Evolutionary conservation across 2,113 vertebrate species (phyloP).

Genomic region (Ochotona princeps): DNA sequence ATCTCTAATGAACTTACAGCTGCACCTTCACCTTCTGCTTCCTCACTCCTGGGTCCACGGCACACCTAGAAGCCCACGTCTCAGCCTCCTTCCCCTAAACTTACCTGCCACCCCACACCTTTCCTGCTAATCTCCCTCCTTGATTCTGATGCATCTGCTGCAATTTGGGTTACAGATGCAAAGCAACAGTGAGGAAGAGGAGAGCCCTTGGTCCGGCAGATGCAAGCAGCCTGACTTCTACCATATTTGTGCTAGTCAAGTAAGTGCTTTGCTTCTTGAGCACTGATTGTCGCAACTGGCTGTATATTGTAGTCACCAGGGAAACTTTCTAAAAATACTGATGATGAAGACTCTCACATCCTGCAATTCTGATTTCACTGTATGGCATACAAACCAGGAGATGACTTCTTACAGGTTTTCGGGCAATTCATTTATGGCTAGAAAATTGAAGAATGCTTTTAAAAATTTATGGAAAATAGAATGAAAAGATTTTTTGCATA

Average conservation of each 20-base stretch:
- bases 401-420: neutral
- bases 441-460: neutral
- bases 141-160: neutral
- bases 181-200: slow-evolving; percentile 45
- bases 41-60: neutral
- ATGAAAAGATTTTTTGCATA: too few relatives aligned
- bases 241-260: neutral
- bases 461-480: too few relatives aligned
- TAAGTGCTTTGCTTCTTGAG: slow-evolving; percentile 26
- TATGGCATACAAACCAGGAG: neutral
- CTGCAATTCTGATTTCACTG: neutral
- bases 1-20: neutral
- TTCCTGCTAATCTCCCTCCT: neutral
- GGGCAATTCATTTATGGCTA: neutral
- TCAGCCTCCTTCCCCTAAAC: neutral
- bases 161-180: slow-evolving; percentile 57
- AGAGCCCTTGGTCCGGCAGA: neutral
- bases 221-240: neutral
- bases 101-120: neutral
- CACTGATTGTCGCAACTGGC: neutral
- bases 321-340: neutral
- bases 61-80: neutral
- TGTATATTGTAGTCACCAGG: neutral
- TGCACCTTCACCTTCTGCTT: neutral
- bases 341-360: neutral